phyloP scores from a whole-genome alignment of 2,888 invertebrate genomes.

The Mimumesa dahlbomi region DNA sequence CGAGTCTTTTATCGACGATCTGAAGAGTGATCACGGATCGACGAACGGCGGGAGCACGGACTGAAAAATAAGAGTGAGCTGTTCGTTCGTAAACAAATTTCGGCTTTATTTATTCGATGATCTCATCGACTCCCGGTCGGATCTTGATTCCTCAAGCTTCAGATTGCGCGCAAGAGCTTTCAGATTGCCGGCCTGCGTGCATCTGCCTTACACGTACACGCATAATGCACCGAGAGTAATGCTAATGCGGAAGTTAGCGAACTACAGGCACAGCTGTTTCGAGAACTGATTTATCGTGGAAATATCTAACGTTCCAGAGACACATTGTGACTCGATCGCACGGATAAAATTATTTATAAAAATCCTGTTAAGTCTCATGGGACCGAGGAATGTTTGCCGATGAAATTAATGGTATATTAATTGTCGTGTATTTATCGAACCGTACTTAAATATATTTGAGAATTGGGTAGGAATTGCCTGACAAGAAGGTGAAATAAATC shows the following conservation, averaged over 20 bases:
- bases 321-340: slow-evolving; percentile 32
- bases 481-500: slow-evolving; percentile 49
- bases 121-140: slow-evolving; percentile 32
- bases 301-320: slow-evolving; percentile 12
- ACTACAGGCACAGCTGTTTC: slow-evolving; percentile 49
- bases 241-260: slow-evolving; percentile 39
- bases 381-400: no score
- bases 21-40: slow-evolving; percentile 22
- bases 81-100: slow-evolving; percentile 24
- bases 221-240: slow-evolving; percentile 28
- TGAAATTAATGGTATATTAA: slow-evolving; percentile 9
- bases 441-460: not conserved
- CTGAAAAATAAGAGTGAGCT: slow-evolving; percentile 27
- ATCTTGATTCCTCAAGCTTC: slow-evolving; percentile 62
- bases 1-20: slow-evolving; percentile 51
- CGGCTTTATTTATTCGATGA: slow-evolving; percentile 42
- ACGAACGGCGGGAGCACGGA: slow-evolving; percentile 5
- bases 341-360: slow-evolving; percentile 12
- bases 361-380: slow-evolving; percentile 3
- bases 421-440: not conserved
- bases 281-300: slow-evolving; percentile 43
- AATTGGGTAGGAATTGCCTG: not conserved
- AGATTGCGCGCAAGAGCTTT: slow-evolving; percentile 21
- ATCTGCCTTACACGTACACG: slow-evolving; percentile 38
- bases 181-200: slow-evolving; percentile 26